These are phyloP conservation scores for Andricus curvator DNA, from an alignment of 2,888 invertebrate species.

Conservation along the genomic window DNA sequence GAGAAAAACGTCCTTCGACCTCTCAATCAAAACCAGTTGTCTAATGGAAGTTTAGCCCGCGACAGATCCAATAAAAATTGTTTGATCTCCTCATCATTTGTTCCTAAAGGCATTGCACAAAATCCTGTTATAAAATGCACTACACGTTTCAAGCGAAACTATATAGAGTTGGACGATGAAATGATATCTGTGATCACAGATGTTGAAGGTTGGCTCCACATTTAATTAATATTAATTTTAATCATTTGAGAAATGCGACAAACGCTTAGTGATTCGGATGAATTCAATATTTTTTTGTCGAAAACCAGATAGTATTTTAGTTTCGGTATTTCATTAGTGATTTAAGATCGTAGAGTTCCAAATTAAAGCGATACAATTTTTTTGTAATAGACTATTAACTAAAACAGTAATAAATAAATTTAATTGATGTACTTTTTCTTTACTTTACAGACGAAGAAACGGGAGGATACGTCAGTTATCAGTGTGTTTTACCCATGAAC, in stretches of 20 bases:
- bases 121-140: slow-evolving; percentile 81
- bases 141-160: slow-evolving; percentile 84
- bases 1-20: slow-evolving; percentile 76
- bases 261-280: too few species aligned
- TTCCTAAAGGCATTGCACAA: slow-evolving; percentile 73
- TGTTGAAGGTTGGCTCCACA: slow-evolving; percentile 81
- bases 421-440: neutral
- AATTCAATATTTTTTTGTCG: too few species aligned
- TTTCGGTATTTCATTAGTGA: too few species aligned
- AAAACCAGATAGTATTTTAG: too few species aligned
- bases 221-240: slow-evolving; percentile 21
- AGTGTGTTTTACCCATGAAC: slow-evolving; percentile 84
- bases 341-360: too few species aligned
- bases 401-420: too few species aligned
- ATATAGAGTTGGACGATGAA: slow-evolving; percentile 86
- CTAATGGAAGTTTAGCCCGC: slow-evolving; percentile 68
- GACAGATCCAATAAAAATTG: slow-evolving; percentile 68
- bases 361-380: too few species aligned
- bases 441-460: slow-evolving; percentile 83
- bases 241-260: neutral
- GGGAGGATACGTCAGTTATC: slow-evolving; percentile 84
- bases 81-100: slow-evolving; percentile 69
- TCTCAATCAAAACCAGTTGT: slow-evolving; percentile 74
- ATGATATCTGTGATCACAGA: slow-evolving; percentile 86
- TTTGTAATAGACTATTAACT: too few species aligned